A percentile compares a stretch with the other conserved stretches of the same genome.
These are phyloP conservation scores for Hyaena hyaena DNA, from an alignment of 2,113 vertebrate species.

Conservation along the genomic window DNA sequence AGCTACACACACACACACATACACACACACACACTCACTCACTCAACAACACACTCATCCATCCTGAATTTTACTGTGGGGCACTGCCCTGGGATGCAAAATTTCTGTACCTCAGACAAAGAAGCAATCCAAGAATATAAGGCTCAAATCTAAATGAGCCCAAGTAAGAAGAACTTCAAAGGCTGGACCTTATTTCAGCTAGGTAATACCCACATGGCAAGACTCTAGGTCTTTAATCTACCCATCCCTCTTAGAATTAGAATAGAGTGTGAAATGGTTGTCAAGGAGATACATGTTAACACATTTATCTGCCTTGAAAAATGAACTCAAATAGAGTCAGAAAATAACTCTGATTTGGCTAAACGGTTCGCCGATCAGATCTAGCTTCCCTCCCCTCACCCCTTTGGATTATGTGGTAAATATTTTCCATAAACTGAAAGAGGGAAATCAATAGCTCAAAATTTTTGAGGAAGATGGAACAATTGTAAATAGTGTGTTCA, in stretches of 20 bases:
- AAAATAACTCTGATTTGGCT: neutral
- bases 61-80: neutral
- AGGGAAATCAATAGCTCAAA: neutral
- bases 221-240: neutral
- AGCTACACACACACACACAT: neutral
- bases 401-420: neutral
- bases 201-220: neutral
- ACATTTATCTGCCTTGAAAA: neutral
- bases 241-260: neutral
- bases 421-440: slow-evolving; percentile 20
- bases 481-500: neutral
- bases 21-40: neutral
- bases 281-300: neutral
- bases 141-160: neutral
- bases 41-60: neutral
- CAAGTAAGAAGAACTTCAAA: neutral
- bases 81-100: neutral
- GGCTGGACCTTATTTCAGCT: neutral
- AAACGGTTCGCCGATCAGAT: neutral
- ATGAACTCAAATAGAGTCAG: neutral
- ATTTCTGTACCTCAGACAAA: neutral
- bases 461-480: neutral
- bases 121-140: neutral
- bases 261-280: neutral
- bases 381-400: rapidly evolving